Base-by-base conservation (phyloP, 1,140 invertebrate species). In the Drosophila takahashii region DNA sequence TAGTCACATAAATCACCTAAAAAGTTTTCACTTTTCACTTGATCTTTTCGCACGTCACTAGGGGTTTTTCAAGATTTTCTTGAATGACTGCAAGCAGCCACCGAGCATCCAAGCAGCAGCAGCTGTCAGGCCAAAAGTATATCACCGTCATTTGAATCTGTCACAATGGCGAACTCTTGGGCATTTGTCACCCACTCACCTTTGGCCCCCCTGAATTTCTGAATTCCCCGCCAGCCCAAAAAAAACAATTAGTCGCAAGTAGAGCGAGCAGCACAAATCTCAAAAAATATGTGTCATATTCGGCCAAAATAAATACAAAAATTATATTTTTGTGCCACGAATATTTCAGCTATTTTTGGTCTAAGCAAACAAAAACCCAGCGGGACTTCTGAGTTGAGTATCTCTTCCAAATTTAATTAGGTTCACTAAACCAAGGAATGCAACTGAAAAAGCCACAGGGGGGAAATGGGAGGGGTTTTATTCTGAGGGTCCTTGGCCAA, bases 191-290 rank as follows among this genome's bases (percentile, higher is more conserved):
- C 51, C 36, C 64, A 36, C 16, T 61, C 53, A 70, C 64, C 66
- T 79, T 76, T 76, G 57, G 48, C 37, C 75, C 52, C 45, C 34
- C 22, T 3, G 15, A 42, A 42, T 10, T 18, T 18, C 36, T 37
- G 22, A 39, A 26, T 45, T 34, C 36, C 36, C 27, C 53, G 26
- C 11, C 48, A 53, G 10, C 29, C 37, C 44, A 54, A 9, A 15
- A 66, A 66, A 71, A 78, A 73, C 81, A 86, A 86, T 86, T 86
- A 86, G 75, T 81, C 39, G 65, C 58, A 72, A 76, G 74, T 73
- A 70, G 64, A 73, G 47, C 77, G 64, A 73, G 47, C 77, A 77
- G 32, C 56, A 9, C 27, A 27, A 9, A 32, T 37, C 56, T 54
- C 37, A 45, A 66, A 66, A 66, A 77, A 32, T 77, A 32, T 79